Evolutionary conservation across 2,113 vertebrate genomes (phyloP), one percentile per base, ranked within the genome.

Genomic region (Dolichotis patagonum): DNA sequence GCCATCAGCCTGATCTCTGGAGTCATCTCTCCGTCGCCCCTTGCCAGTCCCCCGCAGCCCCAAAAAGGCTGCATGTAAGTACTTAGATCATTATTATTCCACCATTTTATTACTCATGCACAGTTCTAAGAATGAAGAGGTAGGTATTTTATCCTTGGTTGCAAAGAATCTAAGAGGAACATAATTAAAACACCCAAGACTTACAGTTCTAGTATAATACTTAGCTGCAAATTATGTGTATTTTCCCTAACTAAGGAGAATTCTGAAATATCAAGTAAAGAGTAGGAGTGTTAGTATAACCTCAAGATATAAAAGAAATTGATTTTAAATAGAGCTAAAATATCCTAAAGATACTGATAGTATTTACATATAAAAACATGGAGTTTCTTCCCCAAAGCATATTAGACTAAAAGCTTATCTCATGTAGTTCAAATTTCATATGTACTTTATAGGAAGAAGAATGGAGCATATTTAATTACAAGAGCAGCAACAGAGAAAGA

Each of bases 231-330:
- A 58, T 7, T 4, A 80, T 75, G 49, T 4, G 52, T 43, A 3
- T 82, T 94, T 95, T 32, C 52, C 3, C 11, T 86, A 89, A 90
- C 35, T 75, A 20, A n/a, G 85, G 65, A 78, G 60, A 90, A 77
- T 82, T 90, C 10, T 95, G 41, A 32, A 1, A 80, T 41, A 91
- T 3, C 24, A 88, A 24, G 7, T 71, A 78, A 88, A 20, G 4
- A 62, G 5, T 56, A 86, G 22, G 56, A 86, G 2, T 80, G 20
- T 1, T 80, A 43, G 6, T 32, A 12, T 87, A 8, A 67, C 38
- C 46, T 85, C 16, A 91, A 46, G 62, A 91, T 88, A 91, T 1
- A 83, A 3, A 10, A 75, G 6, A 67, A 83, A 63, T 30, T 80
- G 20, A 3, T 58, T 54, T 52, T 12, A 77, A 24, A n/a, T 28